Percentiles rank a stretch among this genome's conserved stretches.
phyloP scores from a whole-genome alignment of 2,888 invertebrate genomes.

The Bugulina stolonifera region DNA sequence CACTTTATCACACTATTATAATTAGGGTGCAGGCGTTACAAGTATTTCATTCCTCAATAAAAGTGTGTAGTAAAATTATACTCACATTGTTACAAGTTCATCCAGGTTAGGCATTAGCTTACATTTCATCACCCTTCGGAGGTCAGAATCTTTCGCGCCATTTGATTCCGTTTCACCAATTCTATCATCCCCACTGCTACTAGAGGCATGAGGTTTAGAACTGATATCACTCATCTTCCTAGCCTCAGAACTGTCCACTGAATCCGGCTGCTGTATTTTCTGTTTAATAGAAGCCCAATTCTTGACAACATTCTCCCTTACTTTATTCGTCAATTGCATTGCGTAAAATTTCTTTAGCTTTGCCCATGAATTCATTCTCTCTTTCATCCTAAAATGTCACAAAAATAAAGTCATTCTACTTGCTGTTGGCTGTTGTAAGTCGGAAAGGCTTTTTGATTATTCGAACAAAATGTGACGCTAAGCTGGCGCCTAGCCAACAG shows the following conservation, averaged over 20 bases:
- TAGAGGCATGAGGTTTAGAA: background rate
- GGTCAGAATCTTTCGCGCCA: background rate
- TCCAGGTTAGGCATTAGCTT: constrained; percentile 10
- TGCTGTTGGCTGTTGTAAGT: no score
- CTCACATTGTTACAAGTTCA: constrained; percentile 15
- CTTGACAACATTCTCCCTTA: background rate
- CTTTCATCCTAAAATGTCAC: background rate
- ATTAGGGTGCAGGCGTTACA: no score
- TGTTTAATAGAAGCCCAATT: background rate
- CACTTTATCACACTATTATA: no score
- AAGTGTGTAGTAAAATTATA: no score
- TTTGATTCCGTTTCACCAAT: background rate
- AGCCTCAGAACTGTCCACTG: no score
- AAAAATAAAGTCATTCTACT: background rate
- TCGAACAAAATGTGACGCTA: no score
- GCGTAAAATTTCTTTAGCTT: constrained; percentile 16
- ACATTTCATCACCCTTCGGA: constrained; percentile 1
- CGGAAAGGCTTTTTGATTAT: no score
- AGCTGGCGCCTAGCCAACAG: no score
- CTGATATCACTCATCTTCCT: no score
- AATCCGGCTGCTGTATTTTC: background rate
- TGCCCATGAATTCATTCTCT: background rate
- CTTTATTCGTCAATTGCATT: constrained; percentile 8
- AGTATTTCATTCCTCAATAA: no score
- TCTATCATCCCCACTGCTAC: background rate